phyloP scores from a whole-genome alignment of 2,113 vertebrate species.

The Isichthys henryi region DNA sequence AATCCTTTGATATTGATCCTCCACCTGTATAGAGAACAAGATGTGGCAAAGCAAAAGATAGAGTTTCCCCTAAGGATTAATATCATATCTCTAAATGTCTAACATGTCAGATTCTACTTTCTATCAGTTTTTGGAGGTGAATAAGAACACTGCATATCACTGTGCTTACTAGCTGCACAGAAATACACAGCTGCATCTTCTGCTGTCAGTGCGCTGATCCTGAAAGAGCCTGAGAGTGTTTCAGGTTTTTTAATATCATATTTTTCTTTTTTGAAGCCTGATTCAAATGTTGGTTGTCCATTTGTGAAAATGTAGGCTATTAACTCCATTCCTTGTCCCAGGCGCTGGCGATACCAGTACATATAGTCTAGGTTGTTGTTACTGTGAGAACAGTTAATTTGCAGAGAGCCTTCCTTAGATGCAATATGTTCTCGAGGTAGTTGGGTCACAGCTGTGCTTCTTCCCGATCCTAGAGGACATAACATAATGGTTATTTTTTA shows the following conservation, averaged over 20 bases:
- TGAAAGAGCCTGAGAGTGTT: not conserved
- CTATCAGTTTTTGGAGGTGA: not conserved
- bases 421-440: not conserved
- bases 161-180: conserved; percentile 13
- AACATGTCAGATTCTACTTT: not conserved
- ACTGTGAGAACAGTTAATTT: not conserved
- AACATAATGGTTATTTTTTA: not conserved
- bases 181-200: not conserved
- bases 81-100: not conserved
- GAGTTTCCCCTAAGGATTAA: not conserved
- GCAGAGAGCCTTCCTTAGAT: not conserved
- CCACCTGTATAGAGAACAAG: too few species aligned
- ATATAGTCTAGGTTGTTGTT: not conserved
- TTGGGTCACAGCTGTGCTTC: not conserved
- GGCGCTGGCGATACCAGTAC: not conserved
- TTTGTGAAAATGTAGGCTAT: not conserved
- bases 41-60: not conserved
- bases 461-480: not conserved
- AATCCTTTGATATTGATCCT: too few species aligned
- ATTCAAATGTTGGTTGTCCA: not conserved
- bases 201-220: not conserved
- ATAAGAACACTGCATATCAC: not conserved
- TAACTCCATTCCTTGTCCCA: not conserved
- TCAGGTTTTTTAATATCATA: not conserved
- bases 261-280: not conserved